These are phyloP conservation scores for Hassar affinis DNA, from an alignment of 2,113 vertebrate genomes.

Conservation along the genomic window DNA sequence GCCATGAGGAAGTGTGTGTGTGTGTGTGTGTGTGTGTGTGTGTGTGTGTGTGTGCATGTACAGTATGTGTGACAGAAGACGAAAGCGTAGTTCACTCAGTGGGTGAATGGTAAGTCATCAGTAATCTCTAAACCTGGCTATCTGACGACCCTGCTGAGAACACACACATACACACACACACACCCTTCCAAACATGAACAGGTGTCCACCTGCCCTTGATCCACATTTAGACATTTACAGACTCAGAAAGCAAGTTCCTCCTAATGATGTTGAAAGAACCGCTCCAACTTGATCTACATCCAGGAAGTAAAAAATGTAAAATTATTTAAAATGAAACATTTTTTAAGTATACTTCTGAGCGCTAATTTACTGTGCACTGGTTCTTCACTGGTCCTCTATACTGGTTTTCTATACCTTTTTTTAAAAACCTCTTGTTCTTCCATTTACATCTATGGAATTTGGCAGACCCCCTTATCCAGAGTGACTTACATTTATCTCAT, in stretches of 20 bases:
- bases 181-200: neutral
- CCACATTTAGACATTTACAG: neutral
- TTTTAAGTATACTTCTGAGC: too few relatives aligned
- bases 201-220: constrained; percentile 13
- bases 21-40: neutral
- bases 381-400: too few relatives aligned
- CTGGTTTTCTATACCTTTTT: too few relatives aligned
- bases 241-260: neutral
- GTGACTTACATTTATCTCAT: too few relatives aligned
- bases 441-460: too few relatives aligned
- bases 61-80: too few relatives aligned
- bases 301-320: neutral
- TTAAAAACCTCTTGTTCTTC: too few relatives aligned
- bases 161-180: constrained; percentile 1
- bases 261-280: neutral
- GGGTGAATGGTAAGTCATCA: constrained; percentile 39
- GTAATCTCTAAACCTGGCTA: constrained; percentile 48
- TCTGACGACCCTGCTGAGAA: constrained; percentile 34
- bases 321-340: too few relatives aligned
- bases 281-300: neutral
- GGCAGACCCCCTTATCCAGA: too few relatives aligned
- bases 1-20: constrained; percentile 20
- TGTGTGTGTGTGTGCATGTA: neutral
- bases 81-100: constrained; percentile 40
- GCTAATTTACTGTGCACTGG: neutral